Evolutionary conservation across 2,113 vertebrate genomes (phyloP), one percentile per base, ranked within the genome.

Genomic region (Ameiurus melas): DNA sequence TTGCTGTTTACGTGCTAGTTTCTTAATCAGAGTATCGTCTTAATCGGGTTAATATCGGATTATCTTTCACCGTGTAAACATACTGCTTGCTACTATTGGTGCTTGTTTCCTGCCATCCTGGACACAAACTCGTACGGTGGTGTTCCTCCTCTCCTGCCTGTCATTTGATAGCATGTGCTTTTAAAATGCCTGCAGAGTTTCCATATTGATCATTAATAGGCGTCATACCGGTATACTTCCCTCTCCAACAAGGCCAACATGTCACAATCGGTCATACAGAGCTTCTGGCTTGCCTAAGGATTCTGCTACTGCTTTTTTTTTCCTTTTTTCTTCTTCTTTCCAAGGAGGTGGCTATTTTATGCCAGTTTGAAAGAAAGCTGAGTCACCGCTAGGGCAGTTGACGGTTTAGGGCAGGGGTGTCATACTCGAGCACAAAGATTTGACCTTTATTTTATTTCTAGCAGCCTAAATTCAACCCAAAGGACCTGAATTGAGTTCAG

Each of bases 121-220:
- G 22, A n/a, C 30, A 19, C n/a, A n/a, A 78, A 27, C n/a, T 7
- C n/a, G 43, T 78, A 14, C 6, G 19, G 78, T 9, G 5, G 16
- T 19, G 51, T 17, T 80, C 8, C 25, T 51, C 19, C 14, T 36
- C 30, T 81, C 30, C 79, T 82, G 55, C 19, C 19, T 7, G 19
- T 36, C 55, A 39, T 36, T 82, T 9, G 4, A 33, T 33, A 81
- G 53, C n/a, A 53, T 16, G n/a, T 81, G 79, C 79, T 81, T 81
- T 33, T 33, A 36, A 81, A 81, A 57, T 58, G 80, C 80, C 20
- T 83, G 8, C 20, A 83, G 20, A 82, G 19, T 83, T 81, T 33
- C 33, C 22, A 25, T 62, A 62, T 83, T 62, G 57, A 83, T 83
- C 2, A 3, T 83, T 27, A 82, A 43, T 62, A 83, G 10, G 20